A percentile compares a stretch with the other conserved stretches of the same genome.
Evolutionary conservation across 2,113 vertebrate species (phyloP).

Genomic region (Perca schrenkii): DNA sequence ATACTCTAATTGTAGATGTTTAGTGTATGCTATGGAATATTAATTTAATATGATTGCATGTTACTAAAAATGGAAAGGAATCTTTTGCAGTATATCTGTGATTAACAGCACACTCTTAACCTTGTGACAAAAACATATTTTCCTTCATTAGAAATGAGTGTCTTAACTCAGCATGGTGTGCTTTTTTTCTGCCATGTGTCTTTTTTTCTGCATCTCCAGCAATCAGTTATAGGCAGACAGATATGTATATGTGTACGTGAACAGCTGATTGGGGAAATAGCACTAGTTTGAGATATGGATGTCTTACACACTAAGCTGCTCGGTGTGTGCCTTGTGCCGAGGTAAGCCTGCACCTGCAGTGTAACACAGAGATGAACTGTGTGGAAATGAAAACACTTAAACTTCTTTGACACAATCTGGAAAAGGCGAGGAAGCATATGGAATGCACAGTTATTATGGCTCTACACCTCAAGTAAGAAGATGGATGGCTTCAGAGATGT

Average conservation of each 20-base stretch:
- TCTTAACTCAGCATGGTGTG: constrained; percentile 9
- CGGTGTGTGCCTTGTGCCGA: constrained; percentile 22
- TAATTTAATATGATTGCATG: constrained; percentile 32
- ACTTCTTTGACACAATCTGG: constrained; percentile 74
- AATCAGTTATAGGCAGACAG: constrained; percentile 14
- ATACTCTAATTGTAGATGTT: constrained; percentile 38
- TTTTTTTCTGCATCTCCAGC: constrained; percentile 30
- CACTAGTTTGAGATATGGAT: constrained; percentile 34
- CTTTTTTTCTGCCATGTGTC: constrained; percentile 31
- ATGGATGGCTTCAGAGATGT: constrained; percentile 75
- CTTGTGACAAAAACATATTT: constrained; percentile 32
- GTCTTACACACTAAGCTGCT: constrained; percentile 16
- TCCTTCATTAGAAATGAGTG: constrained; percentile 33
- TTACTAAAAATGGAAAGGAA: not conserved
- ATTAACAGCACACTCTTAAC: constrained; percentile 31
- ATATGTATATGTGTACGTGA: constrained; percentile 19
- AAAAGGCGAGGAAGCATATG: constrained; percentile 67
- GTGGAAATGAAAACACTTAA: constrained; percentile 75
- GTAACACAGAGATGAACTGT: constrained; percentile 49
- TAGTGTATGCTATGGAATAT: constrained; percentile 19
- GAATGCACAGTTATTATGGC: constrained; percentile 69
- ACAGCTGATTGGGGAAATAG: constrained; percentile 51
- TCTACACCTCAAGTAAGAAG: constrained; percentile 67
- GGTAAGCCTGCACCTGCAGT: constrained; percentile 49
- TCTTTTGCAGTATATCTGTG: constrained; percentile 21